phyloP scores from a whole-genome alignment of 1,140 invertebrate genomes.

The Teleogryllus occipitalis region DNA sequence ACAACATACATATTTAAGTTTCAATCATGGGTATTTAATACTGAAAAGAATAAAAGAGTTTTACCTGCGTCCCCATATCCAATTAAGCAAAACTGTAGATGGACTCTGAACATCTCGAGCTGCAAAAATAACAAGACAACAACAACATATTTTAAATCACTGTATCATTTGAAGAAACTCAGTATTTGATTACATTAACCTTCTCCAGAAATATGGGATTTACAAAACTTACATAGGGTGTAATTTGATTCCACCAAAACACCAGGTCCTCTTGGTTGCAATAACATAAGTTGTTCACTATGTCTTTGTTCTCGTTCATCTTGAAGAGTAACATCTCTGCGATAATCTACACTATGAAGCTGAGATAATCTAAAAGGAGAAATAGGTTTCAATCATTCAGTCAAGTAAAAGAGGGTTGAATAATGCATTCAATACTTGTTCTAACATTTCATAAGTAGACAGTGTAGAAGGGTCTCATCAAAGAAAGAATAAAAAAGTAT shows the following conservation, averaged over 20 bases:
- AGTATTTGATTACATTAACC: neutral
- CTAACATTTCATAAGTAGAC: too few species aligned
- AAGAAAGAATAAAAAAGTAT: too few species aligned
- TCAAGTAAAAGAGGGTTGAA: too few species aligned
- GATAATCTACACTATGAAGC: conserved; percentile 60
- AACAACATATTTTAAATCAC: neutral
- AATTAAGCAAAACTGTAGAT: conserved; percentile 65
- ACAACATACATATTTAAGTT: too few species aligned
- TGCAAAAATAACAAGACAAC: conserved; percentile 38
- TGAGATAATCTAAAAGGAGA: conserved; percentile 51
- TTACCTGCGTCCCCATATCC: conserved; percentile 52
- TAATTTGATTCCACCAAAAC: conserved; percentile 60
- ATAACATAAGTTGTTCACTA: conserved; percentile 57
- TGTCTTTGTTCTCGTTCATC: conserved; percentile 66
- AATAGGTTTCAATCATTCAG: too few species aligned
- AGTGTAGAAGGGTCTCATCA: too few species aligned
- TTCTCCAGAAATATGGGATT: neutral
- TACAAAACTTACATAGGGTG: conserved; percentile 53
- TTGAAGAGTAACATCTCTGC: conserved; percentile 58
- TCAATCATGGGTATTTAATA: too few species aligned
- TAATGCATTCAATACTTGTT: too few species aligned
- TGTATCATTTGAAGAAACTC: neutral
- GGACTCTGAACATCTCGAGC: conserved; percentile 66
- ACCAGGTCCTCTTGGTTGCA: conserved; percentile 52
- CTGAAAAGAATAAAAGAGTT: neutral